Base-by-base conservation (phyloP, 2,113 vertebrate genomes). In the Pipra filicauda region DNA sequence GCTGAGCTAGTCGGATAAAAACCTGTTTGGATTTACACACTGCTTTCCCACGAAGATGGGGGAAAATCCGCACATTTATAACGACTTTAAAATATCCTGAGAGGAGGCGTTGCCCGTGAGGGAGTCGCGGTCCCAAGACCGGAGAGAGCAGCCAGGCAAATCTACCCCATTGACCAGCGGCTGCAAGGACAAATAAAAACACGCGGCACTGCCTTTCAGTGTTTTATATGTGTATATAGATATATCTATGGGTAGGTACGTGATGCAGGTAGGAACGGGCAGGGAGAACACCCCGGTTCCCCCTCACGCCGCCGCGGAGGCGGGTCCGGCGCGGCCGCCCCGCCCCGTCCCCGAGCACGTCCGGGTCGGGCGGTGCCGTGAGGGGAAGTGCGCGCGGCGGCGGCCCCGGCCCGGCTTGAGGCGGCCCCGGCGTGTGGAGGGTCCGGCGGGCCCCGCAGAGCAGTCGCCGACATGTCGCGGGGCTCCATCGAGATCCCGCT, bases 401-500 rank as follows among this genome's bases (percentile, higher is more conserved):
- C 5, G 6, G 31, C 5, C 24, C 70, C 14, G 58, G 55, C 24
- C 11, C 26, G 15, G 80, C 18, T 3, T 31, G 35, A 5, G 24
- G 75, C 11, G 78, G 41, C n/a, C 33, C 5, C 41, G 71, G 11
- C 14, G 57, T 59, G 33, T 24, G 57, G 17, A 31, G 54, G 54
- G 30, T 20, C 54, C 54, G 54, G 54, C 33, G n/a, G 57, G 57
- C 12, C 33, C 12, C 5, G 20, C 35, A 13, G 58, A 8, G 23
- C 7, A 16, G 80, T 52, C 41, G 88, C 74, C 74, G 64, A 24
- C 52, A 96, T 96, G 96, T 96, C 94, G 82, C 96, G 96, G 66
- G 96, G 96, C 8, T 95, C 96, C 43, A 95, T 96, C 12, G 96
- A 96, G 93, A 96, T 96, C 78, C 96, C 96, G 16, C 94, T 96